Evolutionary conservation across 2,888 invertebrate species (phyloP).

Genomic region (Cordilura impudica): DNA sequence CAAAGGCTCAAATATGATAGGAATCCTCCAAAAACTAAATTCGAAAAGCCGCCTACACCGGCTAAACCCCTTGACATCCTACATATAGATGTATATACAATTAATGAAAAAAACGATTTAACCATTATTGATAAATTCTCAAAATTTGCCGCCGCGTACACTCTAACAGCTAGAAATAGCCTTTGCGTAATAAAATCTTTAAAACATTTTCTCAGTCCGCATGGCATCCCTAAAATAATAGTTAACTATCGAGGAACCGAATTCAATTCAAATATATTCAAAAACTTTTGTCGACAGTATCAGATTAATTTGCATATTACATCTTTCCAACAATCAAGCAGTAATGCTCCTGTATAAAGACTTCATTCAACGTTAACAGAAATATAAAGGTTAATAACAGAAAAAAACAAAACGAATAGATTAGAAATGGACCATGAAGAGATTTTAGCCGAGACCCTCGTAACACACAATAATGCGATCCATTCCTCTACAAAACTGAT

Average conservation of each 20-base stretch:
- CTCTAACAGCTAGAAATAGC: too few relatives aligned
- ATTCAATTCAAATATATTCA: slow-evolving; percentile 34
- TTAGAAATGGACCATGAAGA: slow-evolving; percentile 18
- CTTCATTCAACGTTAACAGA: slow-evolving; percentile 20
- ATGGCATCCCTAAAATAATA: too few relatives aligned
- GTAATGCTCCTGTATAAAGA: slow-evolving; percentile 9
- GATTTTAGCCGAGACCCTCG: slow-evolving; percentile 1
- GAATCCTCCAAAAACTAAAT: too few relatives aligned
- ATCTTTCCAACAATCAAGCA: slow-evolving; percentile 42
- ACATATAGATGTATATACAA: too few relatives aligned
- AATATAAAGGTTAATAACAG: slow-evolving; percentile 10
- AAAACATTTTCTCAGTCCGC: too few relatives aligned
- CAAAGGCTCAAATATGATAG: too few relatives aligned
- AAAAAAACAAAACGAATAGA: slow-evolving; percentile 5
- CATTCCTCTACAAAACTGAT: slow-evolving; percentile 22
- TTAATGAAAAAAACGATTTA: too few relatives aligned
- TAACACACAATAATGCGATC: slow-evolving; percentile 21
- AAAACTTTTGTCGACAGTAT: slow-evolving; percentile 49
- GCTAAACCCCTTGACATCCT: too few relatives aligned
- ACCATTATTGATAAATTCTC: too few relatives aligned
- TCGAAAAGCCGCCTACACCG: too few relatives aligned
- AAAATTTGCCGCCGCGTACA: too few relatives aligned
- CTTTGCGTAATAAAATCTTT: too few relatives aligned
- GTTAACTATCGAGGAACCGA: not conserved
- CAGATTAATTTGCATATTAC: slow-evolving; percentile 30